These are phyloP conservation scores for Ornithorhynchus anatinus DNA, from an alignment of 2,113 vertebrate genomes.

Conservation along the genomic window DNA sequence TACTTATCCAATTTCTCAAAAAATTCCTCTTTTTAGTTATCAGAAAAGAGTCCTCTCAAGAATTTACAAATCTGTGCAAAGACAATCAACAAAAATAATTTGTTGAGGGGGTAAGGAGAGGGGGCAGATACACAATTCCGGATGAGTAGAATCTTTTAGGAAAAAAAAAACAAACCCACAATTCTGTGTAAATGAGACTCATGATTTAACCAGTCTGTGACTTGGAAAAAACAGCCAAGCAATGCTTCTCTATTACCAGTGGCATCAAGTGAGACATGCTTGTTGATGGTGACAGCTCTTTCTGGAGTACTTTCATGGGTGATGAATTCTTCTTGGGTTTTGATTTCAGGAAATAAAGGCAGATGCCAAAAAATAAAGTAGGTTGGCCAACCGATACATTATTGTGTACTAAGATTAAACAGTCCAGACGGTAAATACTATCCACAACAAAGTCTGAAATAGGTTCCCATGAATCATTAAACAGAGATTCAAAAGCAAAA, in stretches of 20 bases:
- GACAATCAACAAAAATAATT: no score
- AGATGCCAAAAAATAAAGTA: slow-evolving; percentile 19
- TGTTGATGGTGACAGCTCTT: slow-evolving; percentile 4
- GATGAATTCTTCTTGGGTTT: slow-evolving; percentile 31
- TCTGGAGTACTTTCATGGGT: not conserved
- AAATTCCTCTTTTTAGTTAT: no score
- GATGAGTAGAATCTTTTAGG: no score
- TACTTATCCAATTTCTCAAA: no score
- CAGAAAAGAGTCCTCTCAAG: no score
- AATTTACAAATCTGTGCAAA: no score
- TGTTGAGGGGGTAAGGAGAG: no score
- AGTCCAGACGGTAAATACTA: slow-evolving; percentile 16
- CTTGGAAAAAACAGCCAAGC: not conserved
- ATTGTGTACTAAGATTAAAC: slow-evolving; percentile 23
- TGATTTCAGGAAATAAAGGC: slow-evolving; percentile 35
- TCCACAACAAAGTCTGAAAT: slow-evolving; percentile 17
- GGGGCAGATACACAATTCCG: no score
- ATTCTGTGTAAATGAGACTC: no score
- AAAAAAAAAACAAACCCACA: no score
- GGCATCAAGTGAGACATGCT: not conserved
- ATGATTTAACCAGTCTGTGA: not conserved
- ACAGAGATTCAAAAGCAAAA: not conserved
- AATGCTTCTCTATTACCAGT: not conserved
- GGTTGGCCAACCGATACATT: slow-evolving; percentile 28
- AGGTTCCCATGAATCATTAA: slow-evolving; percentile 7